These are phyloP conservation scores for Drosophila arizonae DNA, from an alignment of 1,140 invertebrate genomes.

Conservation along the genomic window DNA sequence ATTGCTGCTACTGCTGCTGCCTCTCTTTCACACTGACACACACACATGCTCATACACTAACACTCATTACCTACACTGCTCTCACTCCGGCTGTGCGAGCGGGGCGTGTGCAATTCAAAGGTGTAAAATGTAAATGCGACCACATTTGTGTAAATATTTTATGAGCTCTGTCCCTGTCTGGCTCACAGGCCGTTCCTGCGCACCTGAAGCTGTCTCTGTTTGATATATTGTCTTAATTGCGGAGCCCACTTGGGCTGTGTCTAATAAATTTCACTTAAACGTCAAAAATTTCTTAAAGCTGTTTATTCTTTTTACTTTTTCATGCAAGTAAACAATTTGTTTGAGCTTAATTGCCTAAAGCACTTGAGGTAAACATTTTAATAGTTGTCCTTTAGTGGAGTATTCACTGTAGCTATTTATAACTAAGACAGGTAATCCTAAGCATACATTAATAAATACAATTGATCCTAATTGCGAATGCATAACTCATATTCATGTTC, in stretches of 20 bases:
- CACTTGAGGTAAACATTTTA: background rate
- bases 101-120: constrained; percentile 50
- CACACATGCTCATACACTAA: background rate
- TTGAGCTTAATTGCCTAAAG: constrained; percentile 13
- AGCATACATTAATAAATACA: background rate
- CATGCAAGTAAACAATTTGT: background rate
- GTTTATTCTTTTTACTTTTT: background rate
- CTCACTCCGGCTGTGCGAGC: background rate
- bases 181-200: background rate
- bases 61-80: background rate
- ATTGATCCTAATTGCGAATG: constrained; percentile 4
- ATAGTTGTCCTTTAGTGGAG: background rate
- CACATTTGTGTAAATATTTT: constrained; percentile 50
- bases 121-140: constrained; percentile 76
- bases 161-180: constrained; percentile 17
- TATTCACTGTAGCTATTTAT: too few species aligned
- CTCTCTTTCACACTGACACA: background rate
- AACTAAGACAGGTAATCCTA: background rate
- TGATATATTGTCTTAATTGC: constrained; percentile 15
- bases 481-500: background rate
- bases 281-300: background rate
- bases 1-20: background rate
- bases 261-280: constrained; percentile 22
- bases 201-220: constrained; percentile 4
- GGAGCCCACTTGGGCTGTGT: background rate